phyloP scores from a whole-genome alignment of 2,797 vertebrate species.

The Centropyge bicolor region DNA sequence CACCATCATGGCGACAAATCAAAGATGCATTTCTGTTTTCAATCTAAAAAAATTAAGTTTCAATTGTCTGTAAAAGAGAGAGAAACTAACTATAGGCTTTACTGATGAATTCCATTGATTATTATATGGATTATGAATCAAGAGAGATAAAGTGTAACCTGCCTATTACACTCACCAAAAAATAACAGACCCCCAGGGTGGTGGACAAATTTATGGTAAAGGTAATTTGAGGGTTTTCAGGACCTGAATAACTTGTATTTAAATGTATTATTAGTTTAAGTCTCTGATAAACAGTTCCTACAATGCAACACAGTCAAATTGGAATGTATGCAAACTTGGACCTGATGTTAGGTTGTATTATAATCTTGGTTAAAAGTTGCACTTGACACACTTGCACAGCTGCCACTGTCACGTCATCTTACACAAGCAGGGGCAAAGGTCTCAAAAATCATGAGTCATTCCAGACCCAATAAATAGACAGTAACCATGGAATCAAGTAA shows the following conservation, averaged over 20 bases:
- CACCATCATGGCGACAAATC: not conserved
- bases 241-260: no score
- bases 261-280: not conserved
- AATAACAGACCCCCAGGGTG: not conserved
- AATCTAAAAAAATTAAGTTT: not conserved
- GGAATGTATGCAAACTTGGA: not conserved
- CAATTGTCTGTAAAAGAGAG: not conserved
- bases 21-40: not conserved
- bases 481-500: not conserved
- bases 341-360: not conserved
- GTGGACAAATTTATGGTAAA: not conserved
- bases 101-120: not conserved
- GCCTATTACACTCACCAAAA: not conserved
- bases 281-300: not conserved
- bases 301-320: not conserved
- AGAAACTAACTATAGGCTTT: not conserved
- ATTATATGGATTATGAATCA: not conserved
- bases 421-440: not conserved
- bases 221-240: not conserved
- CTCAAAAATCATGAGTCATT: not conserved
- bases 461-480: not conserved
- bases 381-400: not conserved
- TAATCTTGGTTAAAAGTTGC: not conserved
- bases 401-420: not conserved
- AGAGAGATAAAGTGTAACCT: not conserved